Base-by-base conservation (phyloP, 2,113 vertebrate species). In the Pangasianodon gigas region DNA sequence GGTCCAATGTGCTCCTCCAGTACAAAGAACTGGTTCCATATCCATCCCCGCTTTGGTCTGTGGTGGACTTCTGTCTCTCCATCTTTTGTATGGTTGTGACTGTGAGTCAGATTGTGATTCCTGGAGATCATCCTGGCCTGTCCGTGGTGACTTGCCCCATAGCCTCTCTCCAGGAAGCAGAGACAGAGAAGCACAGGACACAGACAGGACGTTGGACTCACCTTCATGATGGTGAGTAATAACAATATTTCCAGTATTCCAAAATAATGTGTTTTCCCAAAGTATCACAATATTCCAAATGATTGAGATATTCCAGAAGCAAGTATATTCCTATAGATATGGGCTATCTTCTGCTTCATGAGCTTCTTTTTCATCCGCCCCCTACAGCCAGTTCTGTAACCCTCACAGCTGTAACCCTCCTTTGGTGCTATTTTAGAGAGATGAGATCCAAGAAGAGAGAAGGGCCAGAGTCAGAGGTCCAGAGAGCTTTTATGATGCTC, bases 1-100 rank as follows among this genome's bases (percentile, higher is more conserved):
- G 98, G 96, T 95, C 98, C 98, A 94, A 99, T 97, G 89, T 99
- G 98, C 95, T 99, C 98, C 97, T 99, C 98, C 98, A 99, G 98
- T 97, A 99, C 98, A 96, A 99, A 99, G 97, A 99, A 99, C 95
- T 99, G 98, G 95, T 99, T 99, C 98, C 98, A 99, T 91, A 99
- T 99, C 98, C 98, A 99, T 95, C 98, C 98, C 6, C 98, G 97
- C 93, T 99, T 99, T 29, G 98, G 98, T 90, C 98, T 96, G 95
- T 99, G 98, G 95, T 99, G 98, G 26, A 99, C 97, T 96, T 99
- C 98, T 19, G 97, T 98, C 96, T 99, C 97, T 0, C 96, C 97
- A 79, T 97, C 97, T 92, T 96, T 97, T 91, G 97, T 99, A 95
- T 97, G 97, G 93, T 99, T 99, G 80, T 90, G 91, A 80, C 26